Evolutionary conservation across 2,888 invertebrate genomes (phyloP).

Genomic region (Sminthurides aquaticus): DNA sequence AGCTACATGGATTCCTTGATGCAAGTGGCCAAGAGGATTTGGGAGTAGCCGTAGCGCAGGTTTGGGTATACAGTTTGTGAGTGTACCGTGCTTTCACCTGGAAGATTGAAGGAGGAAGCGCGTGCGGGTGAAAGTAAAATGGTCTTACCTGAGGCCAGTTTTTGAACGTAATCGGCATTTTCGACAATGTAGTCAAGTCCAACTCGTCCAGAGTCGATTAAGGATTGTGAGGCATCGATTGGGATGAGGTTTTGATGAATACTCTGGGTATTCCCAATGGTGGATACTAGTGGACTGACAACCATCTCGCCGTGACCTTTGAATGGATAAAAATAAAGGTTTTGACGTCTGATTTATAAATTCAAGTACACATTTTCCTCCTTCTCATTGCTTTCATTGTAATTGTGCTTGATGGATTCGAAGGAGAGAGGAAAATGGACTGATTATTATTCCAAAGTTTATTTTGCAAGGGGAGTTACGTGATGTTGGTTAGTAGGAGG

Average conservation of each 20-base stretch:
- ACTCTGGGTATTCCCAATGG: slow-evolving; percentile 15
- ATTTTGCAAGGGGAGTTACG: neutral
- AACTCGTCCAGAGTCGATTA: slow-evolving; percentile 76
- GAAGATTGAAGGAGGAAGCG: no score
- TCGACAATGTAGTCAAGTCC: slow-evolving; percentile 91
- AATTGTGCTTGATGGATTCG: no score
- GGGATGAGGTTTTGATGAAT: neutral
- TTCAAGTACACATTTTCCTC: slow-evolving; percentile 1
- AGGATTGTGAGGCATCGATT: slow-evolving; percentile 18
- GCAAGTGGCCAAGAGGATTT: no score
- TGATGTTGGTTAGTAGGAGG: neutral
- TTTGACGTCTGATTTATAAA: neutral
- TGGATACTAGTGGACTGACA: slow-evolving; percentile 20
- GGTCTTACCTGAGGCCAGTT: slow-evolving; percentile 67
- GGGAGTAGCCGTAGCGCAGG: no score
- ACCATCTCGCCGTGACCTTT: slow-evolving; percentile 26
- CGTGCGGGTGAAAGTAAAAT: no score
- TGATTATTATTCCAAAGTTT: neutral
- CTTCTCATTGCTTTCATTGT: no score
- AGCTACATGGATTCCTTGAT: no score
- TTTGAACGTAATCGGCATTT: slow-evolving; percentile 82
- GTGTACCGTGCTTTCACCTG: no score
- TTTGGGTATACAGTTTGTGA: no score
- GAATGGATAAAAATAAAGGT: slow-evolving; percentile 7
- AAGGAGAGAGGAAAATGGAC: no score